These are phyloP conservation scores for Drosophila dives DNA, from an alignment of 2,888 invertebrate genomes.

Conservation along the genomic window DNA sequence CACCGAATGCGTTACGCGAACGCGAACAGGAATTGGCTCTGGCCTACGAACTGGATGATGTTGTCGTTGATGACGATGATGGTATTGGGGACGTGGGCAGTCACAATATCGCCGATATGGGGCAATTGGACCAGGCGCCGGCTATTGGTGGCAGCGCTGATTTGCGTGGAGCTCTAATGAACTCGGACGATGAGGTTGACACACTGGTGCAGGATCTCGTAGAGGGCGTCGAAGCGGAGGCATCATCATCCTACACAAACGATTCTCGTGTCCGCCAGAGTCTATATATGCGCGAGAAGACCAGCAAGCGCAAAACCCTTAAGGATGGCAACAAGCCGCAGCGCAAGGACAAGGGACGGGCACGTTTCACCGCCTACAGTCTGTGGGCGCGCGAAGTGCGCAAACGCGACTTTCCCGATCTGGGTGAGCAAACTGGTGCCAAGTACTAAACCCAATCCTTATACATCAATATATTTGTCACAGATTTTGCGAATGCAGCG, in stretches of 20 bases:
- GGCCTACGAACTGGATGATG: conserved; percentile 40
- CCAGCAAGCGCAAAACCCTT: conserved; percentile 90
- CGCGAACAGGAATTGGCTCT: conserved; percentile 48
- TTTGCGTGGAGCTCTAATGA: conserved; percentile 48
- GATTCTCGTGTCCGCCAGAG: conserved; percentile 83
- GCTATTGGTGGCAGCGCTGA: conserved; percentile 16
- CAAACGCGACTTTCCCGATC: conserved; percentile 84
- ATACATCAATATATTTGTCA: not conserved
- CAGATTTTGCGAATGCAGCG: conserved; percentile 93
- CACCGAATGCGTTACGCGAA: conserved; percentile 57
- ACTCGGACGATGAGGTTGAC: conserved; percentile 82
- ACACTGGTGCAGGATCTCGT: conserved; percentile 82
- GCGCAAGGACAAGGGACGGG: conserved; percentile 92
- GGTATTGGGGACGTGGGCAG: conserved; percentile 29
- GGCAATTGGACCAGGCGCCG: conserved; percentile 12
- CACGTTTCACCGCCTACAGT: conserved; percentile 95
- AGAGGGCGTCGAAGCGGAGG: conserved; percentile 76
- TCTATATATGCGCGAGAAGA: conserved; percentile 92
- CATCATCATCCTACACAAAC: conserved; percentile 51
- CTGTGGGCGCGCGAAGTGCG: conserved; percentile 95
- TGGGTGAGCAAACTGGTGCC: conserved; percentile 54
- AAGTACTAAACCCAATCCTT: not conserved
- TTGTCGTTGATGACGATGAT: conserved; percentile 31
- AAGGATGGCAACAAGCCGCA: conserved; percentile 90
- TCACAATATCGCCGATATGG: conserved; percentile 32